Conservation (phyloP, 2,797 vertebrate genomes). For the Coregonus suidteri region DNA sequence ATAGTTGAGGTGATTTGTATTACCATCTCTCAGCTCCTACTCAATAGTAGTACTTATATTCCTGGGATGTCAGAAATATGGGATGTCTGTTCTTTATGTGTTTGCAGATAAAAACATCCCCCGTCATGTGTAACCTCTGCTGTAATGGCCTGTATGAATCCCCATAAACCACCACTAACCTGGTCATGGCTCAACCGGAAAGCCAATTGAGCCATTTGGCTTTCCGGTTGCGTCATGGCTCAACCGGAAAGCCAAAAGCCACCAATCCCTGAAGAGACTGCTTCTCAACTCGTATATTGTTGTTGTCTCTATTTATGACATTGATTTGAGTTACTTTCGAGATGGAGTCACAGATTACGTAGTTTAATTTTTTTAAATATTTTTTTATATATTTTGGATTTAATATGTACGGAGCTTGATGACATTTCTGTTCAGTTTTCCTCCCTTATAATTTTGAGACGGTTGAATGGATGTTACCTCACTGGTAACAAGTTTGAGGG, state of each 20-base stretch:
- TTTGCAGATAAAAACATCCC: conserved; percentile 63
- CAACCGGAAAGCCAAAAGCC: no score
- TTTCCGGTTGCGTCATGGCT: no score
- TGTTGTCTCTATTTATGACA: background rate
- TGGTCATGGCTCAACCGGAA: no score
- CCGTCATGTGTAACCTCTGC: conserved; percentile 42
- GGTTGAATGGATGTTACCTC: background rate
- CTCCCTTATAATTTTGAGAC: background rate
- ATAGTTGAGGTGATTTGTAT: conserved; percentile 40
- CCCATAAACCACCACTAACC: conserved; percentile 68
- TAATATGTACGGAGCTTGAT: background rate
- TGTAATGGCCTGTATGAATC: conserved; percentile 56
- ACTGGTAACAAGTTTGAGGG: background rate
- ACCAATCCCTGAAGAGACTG: no score
- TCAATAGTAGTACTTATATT: background rate
- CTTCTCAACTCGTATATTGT: background rate
- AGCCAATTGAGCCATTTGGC: no score
- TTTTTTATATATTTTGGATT: background rate
- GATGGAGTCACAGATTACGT: no score
- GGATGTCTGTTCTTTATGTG: conserved; percentile 16
- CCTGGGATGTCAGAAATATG: conserved; percentile 40
- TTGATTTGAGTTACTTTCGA: background rate
- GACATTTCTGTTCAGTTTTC: background rate
- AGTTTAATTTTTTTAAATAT: background rate
- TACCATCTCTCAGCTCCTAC: conserved; percentile 25